These are phyloP conservation scores for Sebastes oblongus DNA, from an alignment of 2,797 vertebrate species.

Conservation along the genomic window DNA sequence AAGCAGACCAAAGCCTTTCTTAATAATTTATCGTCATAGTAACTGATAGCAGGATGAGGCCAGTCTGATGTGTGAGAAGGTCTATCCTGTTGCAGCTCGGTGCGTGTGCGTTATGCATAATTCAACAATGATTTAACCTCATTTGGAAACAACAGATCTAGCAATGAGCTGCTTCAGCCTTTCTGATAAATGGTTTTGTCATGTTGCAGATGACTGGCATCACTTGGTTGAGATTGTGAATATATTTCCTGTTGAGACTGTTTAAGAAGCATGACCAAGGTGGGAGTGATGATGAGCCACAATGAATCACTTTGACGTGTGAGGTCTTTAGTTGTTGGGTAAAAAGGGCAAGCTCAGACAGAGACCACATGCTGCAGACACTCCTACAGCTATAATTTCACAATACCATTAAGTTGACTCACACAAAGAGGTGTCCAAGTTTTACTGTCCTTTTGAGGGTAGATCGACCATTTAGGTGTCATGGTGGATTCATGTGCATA, in stretches of 20 bases:
- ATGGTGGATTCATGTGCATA: background rate
- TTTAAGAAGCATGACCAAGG: background rate
- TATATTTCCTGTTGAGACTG: background rate
- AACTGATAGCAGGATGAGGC: conserved; percentile 43
- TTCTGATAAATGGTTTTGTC: background rate
- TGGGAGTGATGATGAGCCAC: background rate
- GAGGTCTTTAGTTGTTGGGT: background rate
- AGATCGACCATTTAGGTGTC: background rate
- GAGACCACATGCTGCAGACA: background rate
- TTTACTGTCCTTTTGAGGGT: background rate
- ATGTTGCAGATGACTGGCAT: background rate
- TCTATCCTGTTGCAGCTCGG: conserved; percentile 56
- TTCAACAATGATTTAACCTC: conserved; percentile 53
- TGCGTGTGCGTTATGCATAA: conserved; percentile 48
- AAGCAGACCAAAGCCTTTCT: conserved; percentile 36
- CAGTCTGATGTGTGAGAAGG: conserved; percentile 52
- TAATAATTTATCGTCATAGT: conserved; percentile 69
- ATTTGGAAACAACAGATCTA: background rate
- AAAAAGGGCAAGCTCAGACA: conserved; percentile 10
- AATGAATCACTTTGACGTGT: background rate
- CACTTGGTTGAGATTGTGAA: background rate
- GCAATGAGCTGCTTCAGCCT: background rate
- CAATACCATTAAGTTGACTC: background rate
- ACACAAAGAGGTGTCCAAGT: background rate
- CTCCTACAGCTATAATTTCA: background rate